Evolutionary conservation across 1,140 invertebrate genomes (phyloP).

Genomic region (Danaus plexippus): DNA sequence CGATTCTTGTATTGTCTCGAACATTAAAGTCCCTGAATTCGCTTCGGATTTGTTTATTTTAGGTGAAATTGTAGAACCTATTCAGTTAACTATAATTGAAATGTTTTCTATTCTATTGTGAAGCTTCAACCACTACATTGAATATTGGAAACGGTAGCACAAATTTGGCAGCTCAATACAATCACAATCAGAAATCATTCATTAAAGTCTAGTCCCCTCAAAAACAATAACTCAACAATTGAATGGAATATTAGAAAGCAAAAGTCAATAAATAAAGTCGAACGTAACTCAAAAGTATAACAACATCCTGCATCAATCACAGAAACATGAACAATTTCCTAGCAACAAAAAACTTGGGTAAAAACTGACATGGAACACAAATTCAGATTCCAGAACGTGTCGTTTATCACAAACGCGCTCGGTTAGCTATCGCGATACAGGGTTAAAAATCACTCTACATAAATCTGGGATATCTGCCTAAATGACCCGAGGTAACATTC

Average conservation of each 20-base stretch:
- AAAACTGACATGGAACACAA: constrained; percentile 31
- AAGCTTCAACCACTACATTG: no score
- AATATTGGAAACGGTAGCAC: no score
- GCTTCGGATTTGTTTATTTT: constrained; percentile 13
- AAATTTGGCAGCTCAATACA: no score
- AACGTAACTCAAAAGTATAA: constrained; percentile 1
- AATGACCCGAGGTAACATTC: constrained; percentile 49
- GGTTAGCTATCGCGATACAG: constrained; percentile 40
- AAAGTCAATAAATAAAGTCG: no score
- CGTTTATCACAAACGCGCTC: constrained; percentile 38
- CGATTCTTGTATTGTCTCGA: constrained; percentile 24
- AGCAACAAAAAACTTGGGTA: constrained; percentile 25
- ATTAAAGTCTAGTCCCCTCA: no score
- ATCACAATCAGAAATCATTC: no score
- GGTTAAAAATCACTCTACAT: constrained; percentile 58
- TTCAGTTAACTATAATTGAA: no score
- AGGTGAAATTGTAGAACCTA: no score
- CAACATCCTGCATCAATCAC: constrained; percentile 22
- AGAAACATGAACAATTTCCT: constrained; percentile 26
- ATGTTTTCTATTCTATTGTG: no score
- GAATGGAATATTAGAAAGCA: no score
- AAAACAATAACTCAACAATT: no score
- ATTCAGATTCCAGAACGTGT: constrained; percentile 37
- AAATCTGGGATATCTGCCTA: constrained; percentile 58
- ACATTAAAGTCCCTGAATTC: constrained; percentile 18